Evolutionary conservation across 2,797 vertebrate species (phyloP).

Genomic region (Danio albolineatus): DNA sequence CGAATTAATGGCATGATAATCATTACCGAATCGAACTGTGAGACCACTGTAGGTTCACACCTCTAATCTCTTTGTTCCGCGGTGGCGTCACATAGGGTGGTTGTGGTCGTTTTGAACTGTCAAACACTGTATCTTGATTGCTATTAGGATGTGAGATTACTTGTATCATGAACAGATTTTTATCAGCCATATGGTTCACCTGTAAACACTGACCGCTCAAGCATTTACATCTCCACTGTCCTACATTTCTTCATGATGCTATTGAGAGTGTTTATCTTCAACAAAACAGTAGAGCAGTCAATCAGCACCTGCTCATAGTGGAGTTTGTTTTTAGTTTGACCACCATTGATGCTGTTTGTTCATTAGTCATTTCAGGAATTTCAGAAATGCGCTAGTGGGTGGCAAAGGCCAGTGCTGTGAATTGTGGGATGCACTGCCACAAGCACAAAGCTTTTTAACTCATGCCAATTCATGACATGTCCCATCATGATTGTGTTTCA

Average conservation of each 20-base stretch:
- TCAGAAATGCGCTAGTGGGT: constrained; percentile 77
- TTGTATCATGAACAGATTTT: too few relatives aligned
- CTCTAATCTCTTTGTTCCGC: too few relatives aligned
- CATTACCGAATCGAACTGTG: too few relatives aligned
- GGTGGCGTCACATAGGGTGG: too few relatives aligned
- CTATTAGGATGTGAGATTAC: too few relatives aligned
- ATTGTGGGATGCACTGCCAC: constrained; percentile 43
- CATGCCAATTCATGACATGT: not conserved
- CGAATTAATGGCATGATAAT: too few relatives aligned
- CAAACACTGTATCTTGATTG: too few relatives aligned
- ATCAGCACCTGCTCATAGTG: constrained; percentile 1
- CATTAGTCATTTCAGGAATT: constrained; percentile 73
- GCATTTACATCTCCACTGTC: not conserved
- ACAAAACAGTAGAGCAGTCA: constrained; percentile 1
- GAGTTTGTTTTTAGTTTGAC: constrained; percentile 23
- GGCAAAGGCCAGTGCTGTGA: constrained; percentile 58
- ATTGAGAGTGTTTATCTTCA: not conserved
- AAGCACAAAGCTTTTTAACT: not conserved
- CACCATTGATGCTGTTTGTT: constrained; percentile 26
- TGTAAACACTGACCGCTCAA: constrained; percentile 59
- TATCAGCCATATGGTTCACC: too few relatives aligned
- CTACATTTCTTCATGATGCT: not conserved
- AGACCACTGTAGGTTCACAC: too few relatives aligned
- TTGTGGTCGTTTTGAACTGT: too few relatives aligned
- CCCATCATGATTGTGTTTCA: not conserved